Percentiles rank a stretch among this genome's conserved stretches.
Conservation (phyloP, 1,140 invertebrate species). For the Cyphomyrmex costatus region DNA sequence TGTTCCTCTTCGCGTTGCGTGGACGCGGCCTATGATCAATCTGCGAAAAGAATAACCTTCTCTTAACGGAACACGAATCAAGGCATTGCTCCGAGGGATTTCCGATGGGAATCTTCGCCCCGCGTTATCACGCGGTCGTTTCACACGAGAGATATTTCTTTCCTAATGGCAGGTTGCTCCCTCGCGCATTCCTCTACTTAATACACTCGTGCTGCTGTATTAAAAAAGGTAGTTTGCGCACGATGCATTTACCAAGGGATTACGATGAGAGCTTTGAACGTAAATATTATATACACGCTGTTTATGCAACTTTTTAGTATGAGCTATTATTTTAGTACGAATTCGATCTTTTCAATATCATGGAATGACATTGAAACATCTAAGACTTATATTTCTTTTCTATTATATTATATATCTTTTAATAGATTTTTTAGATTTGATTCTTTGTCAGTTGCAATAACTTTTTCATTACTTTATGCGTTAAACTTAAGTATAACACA, state of each 20-base stretch:
- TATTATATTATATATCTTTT: background rate
- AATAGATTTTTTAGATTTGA: background rate
- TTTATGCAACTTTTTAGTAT: slow-evolving; percentile 6
- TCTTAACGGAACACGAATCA: slow-evolving; percentile 71
- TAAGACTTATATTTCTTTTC: background rate
- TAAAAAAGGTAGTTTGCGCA: slow-evolving; percentile 28
- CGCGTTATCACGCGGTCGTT: slow-evolving; percentile 70
- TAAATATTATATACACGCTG: background rate
- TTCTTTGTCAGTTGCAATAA: background rate
- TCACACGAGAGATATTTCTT: slow-evolving; percentile 76
- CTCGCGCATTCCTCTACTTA: slow-evolving; percentile 60
- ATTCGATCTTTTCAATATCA: background rate
- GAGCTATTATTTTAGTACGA: background rate
- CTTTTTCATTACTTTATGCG: slow-evolving; percentile 6
- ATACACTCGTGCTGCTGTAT: slow-evolving; percentile 66
- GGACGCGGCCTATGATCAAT: slow-evolving; percentile 60
- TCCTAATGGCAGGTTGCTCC: slow-evolving; percentile 77
- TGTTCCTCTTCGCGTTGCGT: slow-evolving; percentile 34
- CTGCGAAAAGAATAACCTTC: slow-evolving; percentile 75
- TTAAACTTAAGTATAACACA: background rate
- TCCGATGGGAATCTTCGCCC: slow-evolving; percentile 73
- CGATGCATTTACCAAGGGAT: slow-evolving; percentile 1
- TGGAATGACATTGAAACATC: background rate
- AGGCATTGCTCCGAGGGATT: slow-evolving; percentile 61
- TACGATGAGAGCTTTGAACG: slow-evolving; percentile 20